phyloP scores from a whole-genome alignment of 2,113 vertebrate species.

The Sclerurus mexicanus region DNA sequence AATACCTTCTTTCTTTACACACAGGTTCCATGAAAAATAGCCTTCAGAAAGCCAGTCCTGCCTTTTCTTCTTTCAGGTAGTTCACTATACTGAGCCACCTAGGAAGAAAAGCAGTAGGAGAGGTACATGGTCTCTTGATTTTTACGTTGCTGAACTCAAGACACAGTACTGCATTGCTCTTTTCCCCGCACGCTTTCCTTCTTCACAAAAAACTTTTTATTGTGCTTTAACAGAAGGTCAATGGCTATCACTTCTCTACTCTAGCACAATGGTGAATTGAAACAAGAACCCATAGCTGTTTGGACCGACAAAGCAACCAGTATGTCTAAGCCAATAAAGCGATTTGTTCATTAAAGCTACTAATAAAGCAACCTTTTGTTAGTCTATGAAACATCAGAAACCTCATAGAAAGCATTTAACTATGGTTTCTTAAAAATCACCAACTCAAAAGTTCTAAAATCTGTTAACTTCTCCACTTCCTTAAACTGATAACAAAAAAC shows the following conservation, averaged over 20 bases:
- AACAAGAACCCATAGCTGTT: constrained; percentile 81
- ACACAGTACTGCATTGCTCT: constrained; percentile 35
- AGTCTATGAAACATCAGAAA: constrained; percentile 79
- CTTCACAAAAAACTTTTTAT: constrained; percentile 79
- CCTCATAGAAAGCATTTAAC: constrained; percentile 67
- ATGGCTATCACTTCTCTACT: constrained; percentile 78
- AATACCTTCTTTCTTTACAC: constrained; percentile 16
- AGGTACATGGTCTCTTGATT: background rate
- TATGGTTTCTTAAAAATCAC: constrained; percentile 64
- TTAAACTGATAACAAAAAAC: constrained; percentile 14
- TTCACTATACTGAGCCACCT: background rate
- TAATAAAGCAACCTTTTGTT: constrained; percentile 84
- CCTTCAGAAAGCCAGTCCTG: background rate
- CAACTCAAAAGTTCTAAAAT: constrained; percentile 60
- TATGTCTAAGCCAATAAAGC: constrained; percentile 82
- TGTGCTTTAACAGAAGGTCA: constrained; percentile 81
- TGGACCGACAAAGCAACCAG: constrained; percentile 81
- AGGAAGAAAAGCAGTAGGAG: background rate
- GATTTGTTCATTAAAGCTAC: constrained; percentile 80
- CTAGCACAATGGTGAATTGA: constrained; percentile 81
- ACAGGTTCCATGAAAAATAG: background rate
- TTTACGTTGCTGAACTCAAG: constrained; percentile 15
- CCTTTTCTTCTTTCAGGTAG: background rate
- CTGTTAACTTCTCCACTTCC: constrained; percentile 56
- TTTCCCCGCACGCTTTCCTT: constrained; percentile 59